Evolutionary conservation across 1,140 invertebrate species (phyloP), one percentile per base, ranked within the genome.

Genomic region (Piezodorus guildinii): DNA sequence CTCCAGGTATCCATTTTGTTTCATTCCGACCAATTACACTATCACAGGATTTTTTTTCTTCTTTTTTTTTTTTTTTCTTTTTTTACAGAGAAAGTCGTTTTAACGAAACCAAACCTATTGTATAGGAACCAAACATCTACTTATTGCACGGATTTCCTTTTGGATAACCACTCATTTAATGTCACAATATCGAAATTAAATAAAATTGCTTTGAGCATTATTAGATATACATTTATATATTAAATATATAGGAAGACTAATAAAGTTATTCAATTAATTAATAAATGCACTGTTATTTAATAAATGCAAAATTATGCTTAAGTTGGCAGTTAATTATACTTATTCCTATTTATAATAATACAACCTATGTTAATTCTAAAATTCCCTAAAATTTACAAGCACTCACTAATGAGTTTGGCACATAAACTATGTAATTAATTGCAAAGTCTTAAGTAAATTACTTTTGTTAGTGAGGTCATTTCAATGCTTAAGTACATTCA

Each of bases 341-440:
- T 19, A 21, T 45, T 61, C 21, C 39, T 23, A 61, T 14, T 45
- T 46, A 61, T 23, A 44, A 17, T 12, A 44, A 44, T 43, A 61
- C 19, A 23, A 61, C 43, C 21, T 61, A 45, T 61, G 39, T 61
- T 61, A 43, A 61, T 60, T 43, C 30, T 43, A 60, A 60, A 17
- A 12, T 17, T 43, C 16, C 16, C 30, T 43, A 60, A 21, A 17
- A 43, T 60, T 43, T 60, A 62, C 30, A 62, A 54, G 49, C 43
- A 62, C 51, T 23, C 51, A 56, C 46, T 21, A 52, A 52, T 39
- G 25, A 45, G 25, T 62, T 61, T 65, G 34, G 23, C 49, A 62
- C 56, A 65, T 60, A 51, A 65, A 21, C 49, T 43, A 58, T 58
- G 30, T 19, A 54, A 30, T 63, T 58, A 58, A 56, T 25, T 56